Conservation (phyloP, 2,113 vertebrate species). For the Fregetta grallaria region DNA sequence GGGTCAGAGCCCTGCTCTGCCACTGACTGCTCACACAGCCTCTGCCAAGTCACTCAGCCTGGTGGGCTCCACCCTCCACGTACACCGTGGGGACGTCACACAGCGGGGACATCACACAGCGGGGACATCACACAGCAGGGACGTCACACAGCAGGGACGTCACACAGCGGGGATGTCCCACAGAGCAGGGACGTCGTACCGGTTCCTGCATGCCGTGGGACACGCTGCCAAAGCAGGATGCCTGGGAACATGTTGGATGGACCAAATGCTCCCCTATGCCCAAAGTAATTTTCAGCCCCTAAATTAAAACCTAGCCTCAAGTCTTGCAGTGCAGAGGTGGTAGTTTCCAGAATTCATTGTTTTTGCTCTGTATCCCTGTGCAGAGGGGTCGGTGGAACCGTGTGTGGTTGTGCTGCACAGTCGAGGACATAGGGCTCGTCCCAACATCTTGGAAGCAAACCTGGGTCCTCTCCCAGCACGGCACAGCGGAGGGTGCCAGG, state of each 20-base stretch:
- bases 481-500: background rate
- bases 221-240: fast-evolving
- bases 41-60: background rate
- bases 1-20: background rate
- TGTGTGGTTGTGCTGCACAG: fast-evolving
- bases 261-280: fast-evolving
- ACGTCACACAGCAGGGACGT: no score
- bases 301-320: fast-evolving
- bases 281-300: background rate
- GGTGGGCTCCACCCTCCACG: fast-evolving
- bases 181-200: no score
- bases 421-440: fast-evolving
- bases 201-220: fast-evolving
- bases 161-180: fast-evolving
- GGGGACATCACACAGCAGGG: no score
- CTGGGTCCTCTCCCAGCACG: fast-evolving
- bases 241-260: fast-evolving
- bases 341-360: fast-evolving
- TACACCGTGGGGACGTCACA: fast-evolving
- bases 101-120: no score
- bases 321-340: background rate
- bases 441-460: background rate
- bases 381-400: fast-evolving
- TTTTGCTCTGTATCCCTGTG: background rate
- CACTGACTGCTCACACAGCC: background rate